Conservation (phyloP, 2,797 vertebrate genomes). For the Sebastolobus altivelis region DNA sequence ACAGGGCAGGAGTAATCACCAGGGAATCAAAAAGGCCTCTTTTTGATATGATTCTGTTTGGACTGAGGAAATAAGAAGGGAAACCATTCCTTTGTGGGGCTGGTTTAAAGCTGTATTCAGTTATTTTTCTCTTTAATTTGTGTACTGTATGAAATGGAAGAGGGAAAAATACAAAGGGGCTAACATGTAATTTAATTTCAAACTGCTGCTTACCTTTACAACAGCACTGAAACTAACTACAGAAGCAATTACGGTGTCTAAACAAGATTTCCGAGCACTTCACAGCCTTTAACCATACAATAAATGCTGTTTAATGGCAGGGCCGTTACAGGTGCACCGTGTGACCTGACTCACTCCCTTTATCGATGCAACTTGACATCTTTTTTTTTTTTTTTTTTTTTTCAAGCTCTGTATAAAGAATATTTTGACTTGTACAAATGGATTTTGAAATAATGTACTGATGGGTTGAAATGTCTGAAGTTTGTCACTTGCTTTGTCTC, state of each 20-base stretch:
- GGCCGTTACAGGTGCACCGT: slow-evolving; percentile 12
- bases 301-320: slow-evolving; percentile 62
- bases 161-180: slow-evolving; percentile 5
- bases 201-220: slow-evolving; percentile 54
- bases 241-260: slow-evolving; percentile 17
- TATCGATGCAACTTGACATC: slow-evolving; percentile 25
- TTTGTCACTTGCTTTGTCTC: slow-evolving; percentile 23
- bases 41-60: slow-evolving; percentile 33
- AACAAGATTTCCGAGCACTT: slow-evolving; percentile 24
- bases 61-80: slow-evolving; percentile 29
- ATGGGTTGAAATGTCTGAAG: not conserved
- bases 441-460: slow-evolving; percentile 1
- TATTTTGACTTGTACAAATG: slow-evolving; percentile 6
- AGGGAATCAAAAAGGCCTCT: slow-evolving; percentile 47
- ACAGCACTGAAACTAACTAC: slow-evolving; percentile 25
- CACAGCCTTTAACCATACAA: slow-evolving; percentile 58
- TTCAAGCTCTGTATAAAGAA: slow-evolving; percentile 4
- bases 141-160: slow-evolving; percentile 25
- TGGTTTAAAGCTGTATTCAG: slow-evolving; percentile 41
- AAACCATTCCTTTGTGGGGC: slow-evolving; percentile 34
- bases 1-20: slow-evolving; percentile 17
- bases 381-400: not conserved
- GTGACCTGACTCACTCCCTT: slow-evolving; percentile 16
- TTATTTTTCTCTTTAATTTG: slow-evolving; percentile 43
- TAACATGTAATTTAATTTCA: slow-evolving; percentile 28